Evolutionary conservation across 1,140 invertebrate species (phyloP), one percentile per base, ranked within the genome.

Genomic region (Metaphire vulgaris): DNA sequence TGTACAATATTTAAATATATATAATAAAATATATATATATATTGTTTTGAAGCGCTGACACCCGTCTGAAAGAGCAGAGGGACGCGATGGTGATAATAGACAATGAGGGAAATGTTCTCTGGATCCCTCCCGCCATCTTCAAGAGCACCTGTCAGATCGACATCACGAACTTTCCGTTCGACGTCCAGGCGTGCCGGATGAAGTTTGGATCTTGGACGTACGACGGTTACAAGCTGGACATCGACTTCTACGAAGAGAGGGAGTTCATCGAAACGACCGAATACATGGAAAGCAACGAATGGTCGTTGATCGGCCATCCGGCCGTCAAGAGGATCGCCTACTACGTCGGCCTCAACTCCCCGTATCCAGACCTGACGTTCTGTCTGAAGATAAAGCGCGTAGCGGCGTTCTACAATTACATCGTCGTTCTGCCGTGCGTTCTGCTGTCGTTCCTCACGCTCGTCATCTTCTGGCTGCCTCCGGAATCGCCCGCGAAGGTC

Each of bases 101-200:
- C 81, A 92, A 94, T 84, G 97, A 95, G 87, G 97, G 97, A 21
- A 94, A 93, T 86, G 96, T 99, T 33, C 88, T 93, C 56, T 99
- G 96, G 96, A 96, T 97, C 83, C 96, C 96, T 34, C 96, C 96
- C 69, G 97, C 97, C 2, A 98, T 99, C 83, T 99, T 98, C 85
- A 99, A 99, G 86, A 97, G 95, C 16, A 98, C 95, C 12, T 99
- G 97, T 79, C 81, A 80, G 72, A 86, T 86, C 76, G 95, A 98
- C 84, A 86, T 84, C 72, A 82, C 81, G 66, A 81, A 84, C 73
- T 87, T 87, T 79, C 85, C 86, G 1, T 87, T 86, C 79, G 86
- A 87, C 76, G 77, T 82, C 1, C 86, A 87, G 76, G 80, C 73
- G 29, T 87, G 86, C 75, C 75, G 81, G 21, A 79, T 87, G 72